Evolutionary conservation across 2,113 vertebrate genomes (phyloP), one percentile per base, ranked within the genome.

Genomic region (Hoplias malabaricus): DNA sequence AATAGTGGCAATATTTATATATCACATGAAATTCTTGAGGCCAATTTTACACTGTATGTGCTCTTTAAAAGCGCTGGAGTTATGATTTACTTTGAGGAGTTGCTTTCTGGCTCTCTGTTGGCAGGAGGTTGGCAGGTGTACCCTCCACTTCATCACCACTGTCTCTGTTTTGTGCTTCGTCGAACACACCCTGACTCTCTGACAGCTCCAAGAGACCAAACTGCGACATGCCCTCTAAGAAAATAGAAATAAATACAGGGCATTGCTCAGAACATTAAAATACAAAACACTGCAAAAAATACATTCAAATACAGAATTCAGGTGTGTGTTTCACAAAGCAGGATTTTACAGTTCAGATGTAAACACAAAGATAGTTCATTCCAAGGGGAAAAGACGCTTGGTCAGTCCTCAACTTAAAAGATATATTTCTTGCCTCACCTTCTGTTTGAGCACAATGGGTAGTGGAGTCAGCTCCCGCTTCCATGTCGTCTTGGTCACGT

Each of bases 151-250:
- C 43, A 1, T 62, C 65, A 54, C 56, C 34, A 23, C 69, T 66
- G 31, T 80, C 77, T 38, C 40, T 83, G 68, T 77, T 83, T n/a
- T 63, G 56, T 14, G 9, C 72, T 21, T 89, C 88, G 13, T 84
- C 88, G n/a, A 89, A 87, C 9, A 94, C 73, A 82, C 95, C 93
- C 86, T 99, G 95, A 86, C 93, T 97, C 89, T 98, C 94, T 0
- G 96, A 98, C 3, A 99, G 93, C 87, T 94, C 95, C 5, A 98
- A 87, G 43, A 92, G 89, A 46, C 92, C 95, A 70, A 98, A 94
- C 82, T 96, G 94, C 43, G 95, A 96, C 1, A 84, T 87, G 72
- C 89, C 95, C 83, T 89, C 91, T 92, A 76, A 25, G 77, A 70
- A 79, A 16, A 81, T 1, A 79, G 56, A 13, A 69, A 25, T 38